Evolutionary conservation across 2,888 invertebrate genomes (phyloP).

Genomic region (Tanytarsus gracilentus): DNA sequence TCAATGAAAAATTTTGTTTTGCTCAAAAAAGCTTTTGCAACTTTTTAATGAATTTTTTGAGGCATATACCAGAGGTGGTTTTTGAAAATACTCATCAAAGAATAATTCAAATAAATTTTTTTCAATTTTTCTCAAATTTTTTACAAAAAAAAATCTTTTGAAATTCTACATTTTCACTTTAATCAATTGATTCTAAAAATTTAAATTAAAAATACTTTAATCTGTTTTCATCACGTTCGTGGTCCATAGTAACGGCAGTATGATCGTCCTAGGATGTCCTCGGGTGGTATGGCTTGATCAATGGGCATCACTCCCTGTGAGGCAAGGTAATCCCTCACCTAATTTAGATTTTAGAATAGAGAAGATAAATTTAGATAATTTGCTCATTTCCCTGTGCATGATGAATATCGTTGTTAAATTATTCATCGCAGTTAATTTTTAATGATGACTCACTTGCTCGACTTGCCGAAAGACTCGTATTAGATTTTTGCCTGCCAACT

Average conservation of each 20-base stretch:
- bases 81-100: too few relatives aligned
- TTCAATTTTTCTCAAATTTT: too few relatives aligned
- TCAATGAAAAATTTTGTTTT: too few relatives aligned
- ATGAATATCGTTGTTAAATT: not conserved
- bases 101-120: too few relatives aligned
- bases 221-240: conserved; percentile 39
- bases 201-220: conserved; percentile 12
- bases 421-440: not conserved
- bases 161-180: not conserved
- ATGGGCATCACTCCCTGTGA: conserved; percentile 48
- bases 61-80: too few relatives aligned
- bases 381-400: not conserved
- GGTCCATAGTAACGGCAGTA: conserved; percentile 49
- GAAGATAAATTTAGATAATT: not conserved
- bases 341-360: conserved; percentile 31
- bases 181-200: not conserved
- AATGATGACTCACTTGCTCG: conserved; percentile 58
- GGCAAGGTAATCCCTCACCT: conserved; percentile 52
- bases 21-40: too few relatives aligned
- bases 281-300: conserved; percentile 50
- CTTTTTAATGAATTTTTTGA: too few relatives aligned
- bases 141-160: not conserved
- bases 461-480: conserved; percentile 69
- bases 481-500: conserved; percentile 74
- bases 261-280: conserved; percentile 50